Percentiles rank a stretch among this genome's conserved stretches.
Evolutionary conservation across 2,888 invertebrate genomes (phyloP).

Genomic region (Geophilus truncorum): DNA sequence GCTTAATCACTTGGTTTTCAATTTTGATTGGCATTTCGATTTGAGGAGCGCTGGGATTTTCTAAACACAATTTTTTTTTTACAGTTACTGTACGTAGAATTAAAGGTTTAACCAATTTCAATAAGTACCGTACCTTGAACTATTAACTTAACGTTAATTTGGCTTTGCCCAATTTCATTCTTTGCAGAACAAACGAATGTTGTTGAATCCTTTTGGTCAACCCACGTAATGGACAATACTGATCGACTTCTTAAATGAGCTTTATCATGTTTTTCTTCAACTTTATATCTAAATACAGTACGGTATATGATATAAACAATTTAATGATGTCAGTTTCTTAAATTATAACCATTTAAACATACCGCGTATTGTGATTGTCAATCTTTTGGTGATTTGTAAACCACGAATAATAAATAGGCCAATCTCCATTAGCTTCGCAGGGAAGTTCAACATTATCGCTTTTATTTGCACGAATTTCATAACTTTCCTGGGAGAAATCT

Average conservation of each 20-base stretch:
- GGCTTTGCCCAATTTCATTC: slow-evolving; percentile 35
- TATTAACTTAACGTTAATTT: slow-evolving; percentile 25
- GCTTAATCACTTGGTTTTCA: neutral
- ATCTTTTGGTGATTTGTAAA: neutral
- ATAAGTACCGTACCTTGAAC: slow-evolving; percentile 37
- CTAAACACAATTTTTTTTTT: neutral
- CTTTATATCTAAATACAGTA: neutral
- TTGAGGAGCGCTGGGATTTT: neutral
- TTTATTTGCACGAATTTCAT: neutral
- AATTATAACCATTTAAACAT: neutral
- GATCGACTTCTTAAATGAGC: slow-evolving; percentile 32
- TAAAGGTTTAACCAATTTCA: too few species aligned
- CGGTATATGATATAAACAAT: too few species aligned
- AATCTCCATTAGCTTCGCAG: neutral
- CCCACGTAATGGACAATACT: slow-evolving; percentile 10
- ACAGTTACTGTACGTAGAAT: neutral
- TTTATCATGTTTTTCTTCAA: slow-evolving; percentile 31
- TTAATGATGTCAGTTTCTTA: neutral
- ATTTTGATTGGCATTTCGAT: neutral
- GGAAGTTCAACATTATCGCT: neutral
- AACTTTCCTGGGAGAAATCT: neutral
- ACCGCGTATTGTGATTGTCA: neutral
- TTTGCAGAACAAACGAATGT: slow-evolving; percentile 36
- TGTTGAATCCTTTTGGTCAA: slow-evolving; percentile 36
- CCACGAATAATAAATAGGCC: neutral